These are phyloP conservation scores for Illadopsis cleaveri DNA, from an alignment of 2,113 vertebrate genomes.

Conservation along the genomic window DNA sequence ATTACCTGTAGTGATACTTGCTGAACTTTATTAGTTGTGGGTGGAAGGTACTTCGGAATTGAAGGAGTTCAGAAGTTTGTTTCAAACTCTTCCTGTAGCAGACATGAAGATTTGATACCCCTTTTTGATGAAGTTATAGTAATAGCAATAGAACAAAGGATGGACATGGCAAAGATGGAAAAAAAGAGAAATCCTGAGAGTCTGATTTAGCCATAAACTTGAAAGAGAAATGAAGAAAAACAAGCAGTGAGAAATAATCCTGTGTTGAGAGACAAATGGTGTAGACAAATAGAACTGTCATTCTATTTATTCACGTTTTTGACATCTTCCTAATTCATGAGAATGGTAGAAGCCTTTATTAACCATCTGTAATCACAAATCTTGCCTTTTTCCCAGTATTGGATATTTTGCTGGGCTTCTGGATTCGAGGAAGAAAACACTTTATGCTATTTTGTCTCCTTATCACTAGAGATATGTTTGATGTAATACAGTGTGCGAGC, in stretches of 20 bases:
- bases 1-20: background rate
- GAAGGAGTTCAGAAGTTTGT: background rate
- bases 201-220: background rate
- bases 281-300: background rate
- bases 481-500: background rate
- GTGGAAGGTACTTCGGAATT: background rate
- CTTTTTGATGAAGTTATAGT: background rate
- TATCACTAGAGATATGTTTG: background rate
- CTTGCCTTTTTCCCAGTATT: background rate
- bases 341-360: background rate
- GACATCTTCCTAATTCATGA: background rate
- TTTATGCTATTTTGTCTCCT: background rate
- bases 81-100: background rate
- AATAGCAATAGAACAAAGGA: background rate
- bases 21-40: background rate
- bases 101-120: background rate
- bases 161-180: background rate
- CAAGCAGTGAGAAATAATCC: background rate
- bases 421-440: background rate
- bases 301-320: background rate
- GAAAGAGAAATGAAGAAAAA: background rate
- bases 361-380: background rate
- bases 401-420: background rate
- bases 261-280: background rate
- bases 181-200: background rate